Evolutionary conservation across 2,797 vertebrate species (phyloP), one percentile per base, ranked within the genome.

Genomic region (Lacerta agilis): DNA sequence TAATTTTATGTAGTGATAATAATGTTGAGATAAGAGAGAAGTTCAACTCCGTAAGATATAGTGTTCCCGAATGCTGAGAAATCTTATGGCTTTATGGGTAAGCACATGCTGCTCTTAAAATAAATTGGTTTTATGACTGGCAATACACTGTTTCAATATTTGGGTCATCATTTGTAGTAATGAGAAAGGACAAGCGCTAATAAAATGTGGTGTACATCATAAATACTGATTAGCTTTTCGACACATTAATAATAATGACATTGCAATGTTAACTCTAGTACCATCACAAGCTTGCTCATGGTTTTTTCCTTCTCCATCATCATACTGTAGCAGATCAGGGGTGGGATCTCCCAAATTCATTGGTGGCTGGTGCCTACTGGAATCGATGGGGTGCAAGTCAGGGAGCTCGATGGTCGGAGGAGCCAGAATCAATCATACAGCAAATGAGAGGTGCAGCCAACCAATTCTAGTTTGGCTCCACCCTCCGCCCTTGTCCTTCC

Each of bases 151-250:
- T 85, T 83, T 86, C 71, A 88, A 86, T 45, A 72, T 75, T 86
- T 77, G 83, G 75, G 64, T 13, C 69, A 88, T 82, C 43, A 82
- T 29, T 15, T 75, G 72, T 82, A 85, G 79, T 43, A 72, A 82
- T 71, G 58, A 72, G 85, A 88, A 69, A 76, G 69, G 61, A 85
- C 25, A 87, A 75, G 61, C 38, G 45, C 73, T 79, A 86, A 83
- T 77, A 87, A 90, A 80, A 82, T 55, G 61, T 82, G 79, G 72
- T n/a, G 43, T 87, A 72, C 43, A 75, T 43, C 84, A 85, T 87
- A 78, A 90, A 87, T 87, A 87, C 73, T 82, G 72, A 82, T 85
- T 87, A 36, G 33, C 36, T 88, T 90, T 86, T 79, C 71, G 67
- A 36, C 69, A 27, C 49, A 61, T 18, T 90, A 75, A 73, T 88